These are phyloP conservation scores for Eclectus roratus DNA, from an alignment of 2,113 vertebrate species.

Conservation along the genomic window DNA sequence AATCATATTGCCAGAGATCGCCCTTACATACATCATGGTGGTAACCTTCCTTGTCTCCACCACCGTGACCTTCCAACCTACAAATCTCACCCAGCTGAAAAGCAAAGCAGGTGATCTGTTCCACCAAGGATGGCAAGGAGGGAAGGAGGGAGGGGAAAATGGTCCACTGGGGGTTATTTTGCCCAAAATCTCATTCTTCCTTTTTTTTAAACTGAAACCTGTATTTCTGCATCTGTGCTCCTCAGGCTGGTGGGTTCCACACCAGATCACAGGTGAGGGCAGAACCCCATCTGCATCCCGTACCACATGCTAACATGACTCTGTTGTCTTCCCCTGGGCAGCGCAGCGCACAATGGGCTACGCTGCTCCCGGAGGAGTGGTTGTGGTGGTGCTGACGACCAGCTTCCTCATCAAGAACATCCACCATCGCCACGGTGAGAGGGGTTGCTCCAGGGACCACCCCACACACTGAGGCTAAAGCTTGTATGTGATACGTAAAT, in stretches of 20 bases:
- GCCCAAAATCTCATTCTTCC: too few relatives aligned
- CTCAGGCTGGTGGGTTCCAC: neutral
- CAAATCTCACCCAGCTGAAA: neutral
- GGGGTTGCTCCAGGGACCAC: fast-evolving
- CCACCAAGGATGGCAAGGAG: neutral
- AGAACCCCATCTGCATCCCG: fast-evolving
- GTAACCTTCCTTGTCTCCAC: conserved; percentile 12
- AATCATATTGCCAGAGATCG: neutral
- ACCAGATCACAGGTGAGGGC: neutral
- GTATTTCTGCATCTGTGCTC: neutral
- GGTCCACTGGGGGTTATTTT: fast-evolving
- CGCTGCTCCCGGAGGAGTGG: neutral
- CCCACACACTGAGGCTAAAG: neutral
- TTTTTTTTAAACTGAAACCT: neutral
- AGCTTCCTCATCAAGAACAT: conserved; percentile 10
- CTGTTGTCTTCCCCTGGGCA: neutral
- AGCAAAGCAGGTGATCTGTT: neutral
- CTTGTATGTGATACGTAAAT: fast-evolving
- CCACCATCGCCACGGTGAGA: conserved; percentile 30
- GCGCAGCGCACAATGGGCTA: conserved; percentile 25
- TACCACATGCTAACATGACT: fast-evolving
- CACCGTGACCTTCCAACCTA: neutral
- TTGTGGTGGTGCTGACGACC: neutral
- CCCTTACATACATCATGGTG: neutral
- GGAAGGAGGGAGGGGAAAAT: neutral